These are phyloP conservation scores for Agapornis roseicollis DNA, from an alignment of 2,113 vertebrate species.

Conservation along the genomic window DNA sequence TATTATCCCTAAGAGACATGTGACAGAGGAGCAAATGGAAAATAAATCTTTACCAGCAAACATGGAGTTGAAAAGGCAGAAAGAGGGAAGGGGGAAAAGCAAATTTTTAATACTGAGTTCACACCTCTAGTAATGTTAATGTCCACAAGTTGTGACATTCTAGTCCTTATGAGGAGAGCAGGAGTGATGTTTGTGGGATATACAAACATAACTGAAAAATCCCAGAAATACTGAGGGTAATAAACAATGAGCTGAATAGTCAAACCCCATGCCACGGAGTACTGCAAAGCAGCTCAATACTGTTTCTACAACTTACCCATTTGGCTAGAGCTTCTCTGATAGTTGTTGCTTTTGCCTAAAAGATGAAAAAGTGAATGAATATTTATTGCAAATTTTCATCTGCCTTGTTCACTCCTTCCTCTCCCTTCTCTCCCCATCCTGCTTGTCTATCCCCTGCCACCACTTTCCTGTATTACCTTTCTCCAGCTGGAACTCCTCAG, in stretches of 20 bases:
- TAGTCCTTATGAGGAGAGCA: background rate
- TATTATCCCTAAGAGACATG: background rate
- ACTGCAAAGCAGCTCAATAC: background rate
- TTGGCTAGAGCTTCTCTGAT: slow-evolving; percentile 90
- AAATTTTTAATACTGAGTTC: background rate
- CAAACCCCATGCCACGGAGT: background rate
- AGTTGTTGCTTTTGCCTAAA: slow-evolving; percentile 91
- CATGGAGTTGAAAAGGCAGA: background rate
- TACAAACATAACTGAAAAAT: background rate
- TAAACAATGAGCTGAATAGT: background rate
- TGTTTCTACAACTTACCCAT: slow-evolving; percentile 84
- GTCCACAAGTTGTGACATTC: background rate
- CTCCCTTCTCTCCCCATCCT: background rate
- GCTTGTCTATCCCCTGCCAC: background rate
- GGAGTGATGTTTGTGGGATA: background rate
- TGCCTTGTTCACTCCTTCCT: background rate
- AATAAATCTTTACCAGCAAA: background rate
- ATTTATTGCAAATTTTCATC: background rate
- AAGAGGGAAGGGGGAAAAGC: background rate
- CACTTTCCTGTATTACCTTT: background rate
- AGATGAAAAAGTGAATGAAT: slow-evolving; percentile 18
- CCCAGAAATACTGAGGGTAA: background rate
- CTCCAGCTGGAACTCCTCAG: background rate
- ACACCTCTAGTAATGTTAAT: background rate
- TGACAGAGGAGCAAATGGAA: background rate